Conservation (phyloP, 2,888 invertebrate genomes). For the Drosophila buzzatii region DNA sequence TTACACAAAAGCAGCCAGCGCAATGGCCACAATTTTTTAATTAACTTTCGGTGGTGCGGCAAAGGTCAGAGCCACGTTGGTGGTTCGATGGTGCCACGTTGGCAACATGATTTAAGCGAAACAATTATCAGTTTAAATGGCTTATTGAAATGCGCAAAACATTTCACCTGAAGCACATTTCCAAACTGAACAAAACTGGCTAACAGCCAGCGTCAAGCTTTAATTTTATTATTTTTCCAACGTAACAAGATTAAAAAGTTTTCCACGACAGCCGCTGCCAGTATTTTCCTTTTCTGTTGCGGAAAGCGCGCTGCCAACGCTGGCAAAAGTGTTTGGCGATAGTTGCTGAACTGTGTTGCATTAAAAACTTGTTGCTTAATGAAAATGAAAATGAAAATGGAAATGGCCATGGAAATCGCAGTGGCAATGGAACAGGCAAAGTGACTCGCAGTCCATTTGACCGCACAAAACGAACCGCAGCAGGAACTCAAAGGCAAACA, state of each 20-base stretch:
- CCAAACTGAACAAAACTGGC: slow-evolving; percentile 8
- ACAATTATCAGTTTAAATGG: slow-evolving; percentile 81
- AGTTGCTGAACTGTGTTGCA: slow-evolving; percentile 56
- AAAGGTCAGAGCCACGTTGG: slow-evolving; percentile 44
- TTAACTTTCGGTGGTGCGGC: slow-evolving; percentile 66
- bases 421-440: not conserved
- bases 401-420: slow-evolving; percentile 9
- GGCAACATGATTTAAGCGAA: slow-evolving; percentile 71
- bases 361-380: slow-evolving; percentile 71
- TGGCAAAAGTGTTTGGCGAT: slow-evolving; percentile 64
- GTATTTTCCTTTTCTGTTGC: slow-evolving; percentile 8
- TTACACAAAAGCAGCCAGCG: slow-evolving; percentile 63
- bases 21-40: slow-evolving; percentile 77
- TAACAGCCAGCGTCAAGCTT: slow-evolving; percentile 53
- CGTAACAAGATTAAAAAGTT: slow-evolving; percentile 79
- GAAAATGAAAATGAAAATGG: slow-evolving; percentile 47
- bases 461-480: slow-evolving; percentile 41
- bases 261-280: slow-evolving; percentile 48
- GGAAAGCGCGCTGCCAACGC: slow-evolving; percentile 11
- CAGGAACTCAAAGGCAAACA: slow-evolving; percentile 65
- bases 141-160: slow-evolving; percentile 71
- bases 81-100: not conserved
- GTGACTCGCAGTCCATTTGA: slow-evolving; percentile 9
- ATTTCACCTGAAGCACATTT: slow-evolving; percentile 47
- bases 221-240: slow-evolving; percentile 73